These are phyloP conservation scores for Halichoeres trimaculatus DNA, from an alignment of 2,113 vertebrate species.

Conservation along the genomic window DNA sequence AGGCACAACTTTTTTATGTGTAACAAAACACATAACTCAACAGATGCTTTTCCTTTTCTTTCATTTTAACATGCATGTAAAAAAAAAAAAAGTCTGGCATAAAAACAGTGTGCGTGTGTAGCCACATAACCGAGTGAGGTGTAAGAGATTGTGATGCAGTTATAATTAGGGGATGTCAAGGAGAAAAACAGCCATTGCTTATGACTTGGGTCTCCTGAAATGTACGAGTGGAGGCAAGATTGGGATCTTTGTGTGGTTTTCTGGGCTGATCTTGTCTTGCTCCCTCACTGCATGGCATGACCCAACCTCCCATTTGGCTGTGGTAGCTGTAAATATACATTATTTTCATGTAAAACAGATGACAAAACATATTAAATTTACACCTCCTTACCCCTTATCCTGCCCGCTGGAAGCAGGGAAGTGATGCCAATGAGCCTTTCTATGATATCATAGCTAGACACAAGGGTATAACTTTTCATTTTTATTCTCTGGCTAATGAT, in stretches of 20 bases:
- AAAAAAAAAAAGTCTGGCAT: constrained; percentile 19
- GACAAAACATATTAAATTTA: constrained; percentile 78
- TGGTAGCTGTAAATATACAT: constrained; percentile 35
- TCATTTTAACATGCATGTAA: neutral
- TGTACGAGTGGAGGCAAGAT: constrained; percentile 40
- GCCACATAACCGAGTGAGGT: constrained; percentile 49
- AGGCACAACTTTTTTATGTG: constrained; percentile 31
- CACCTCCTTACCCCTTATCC: constrained; percentile 74
- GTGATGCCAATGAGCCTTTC: constrained; percentile 68
- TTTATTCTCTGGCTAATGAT: constrained; percentile 87
- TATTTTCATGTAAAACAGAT: constrained; percentile 60
- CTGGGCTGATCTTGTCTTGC: constrained; percentile 60
- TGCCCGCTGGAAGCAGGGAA: constrained; percentile 57
- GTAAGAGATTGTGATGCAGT: constrained; percentile 43
- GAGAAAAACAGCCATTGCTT: constrained; percentile 36
- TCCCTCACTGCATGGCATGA: constrained; percentile 51
- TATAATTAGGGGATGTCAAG: constrained; percentile 51
- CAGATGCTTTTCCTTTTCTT: constrained; percentile 40
- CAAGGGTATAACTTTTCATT: constrained; percentile 80
- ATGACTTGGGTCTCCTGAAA: constrained; percentile 24
- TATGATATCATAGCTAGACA: constrained; percentile 80
- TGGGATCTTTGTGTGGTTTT: constrained; percentile 66
- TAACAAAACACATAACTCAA: constrained; percentile 54
- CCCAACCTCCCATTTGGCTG: constrained; percentile 50
- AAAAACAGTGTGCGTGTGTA: neutral